A percentile compares a stretch with the other conserved stretches of the same genome.
These are phyloP conservation scores for Saturnia japonica DNA, from an alignment of 2,888 invertebrate genomes.

Conservation along the genomic window DNA sequence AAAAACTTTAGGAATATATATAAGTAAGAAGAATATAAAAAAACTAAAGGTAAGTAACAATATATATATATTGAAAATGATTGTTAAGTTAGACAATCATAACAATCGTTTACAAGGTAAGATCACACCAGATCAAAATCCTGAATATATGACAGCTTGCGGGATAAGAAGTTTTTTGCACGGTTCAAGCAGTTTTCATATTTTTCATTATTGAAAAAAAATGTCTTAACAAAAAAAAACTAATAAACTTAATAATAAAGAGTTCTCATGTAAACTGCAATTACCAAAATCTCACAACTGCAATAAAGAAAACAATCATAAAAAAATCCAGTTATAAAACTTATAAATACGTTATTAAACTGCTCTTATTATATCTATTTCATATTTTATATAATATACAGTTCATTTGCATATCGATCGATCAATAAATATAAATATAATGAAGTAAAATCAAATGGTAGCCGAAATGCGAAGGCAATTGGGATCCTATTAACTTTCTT, in stretches of 20 bases:
- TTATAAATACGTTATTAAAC: slow-evolving; percentile 10
- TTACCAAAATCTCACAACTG: not conserved
- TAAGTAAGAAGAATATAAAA: too few species aligned
- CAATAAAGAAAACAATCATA: not conserved
- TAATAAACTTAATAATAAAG: not conserved
- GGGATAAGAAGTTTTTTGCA: too few species aligned
- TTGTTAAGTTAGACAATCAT: too few species aligned
- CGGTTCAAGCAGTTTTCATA: too few species aligned
- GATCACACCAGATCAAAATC: too few species aligned
- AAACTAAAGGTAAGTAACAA: too few species aligned
- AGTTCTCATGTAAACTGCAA: not conserved
- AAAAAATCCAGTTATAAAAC: not conserved
- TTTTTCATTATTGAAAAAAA: too few species aligned
- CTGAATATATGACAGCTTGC: too few species aligned
- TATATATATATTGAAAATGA: too few species aligned
- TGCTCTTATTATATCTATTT: slow-evolving; percentile 18
- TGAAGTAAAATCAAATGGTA: slow-evolving; percentile 21
- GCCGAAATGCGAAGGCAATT: slow-evolving; percentile 23
- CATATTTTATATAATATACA: slow-evolving; percentile 18
- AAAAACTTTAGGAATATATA: too few species aligned
- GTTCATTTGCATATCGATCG: slow-evolving; percentile 22
- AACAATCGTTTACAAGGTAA: too few species aligned
- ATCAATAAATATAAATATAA: slow-evolving; percentile 22
- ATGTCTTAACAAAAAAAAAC: too few species aligned
- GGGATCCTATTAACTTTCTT: slow-evolving; percentile 23